These are phyloP conservation scores for Eremobia ochroleuca DNA, from an alignment of 2,888 invertebrate species.

Conservation along the genomic window DNA sequence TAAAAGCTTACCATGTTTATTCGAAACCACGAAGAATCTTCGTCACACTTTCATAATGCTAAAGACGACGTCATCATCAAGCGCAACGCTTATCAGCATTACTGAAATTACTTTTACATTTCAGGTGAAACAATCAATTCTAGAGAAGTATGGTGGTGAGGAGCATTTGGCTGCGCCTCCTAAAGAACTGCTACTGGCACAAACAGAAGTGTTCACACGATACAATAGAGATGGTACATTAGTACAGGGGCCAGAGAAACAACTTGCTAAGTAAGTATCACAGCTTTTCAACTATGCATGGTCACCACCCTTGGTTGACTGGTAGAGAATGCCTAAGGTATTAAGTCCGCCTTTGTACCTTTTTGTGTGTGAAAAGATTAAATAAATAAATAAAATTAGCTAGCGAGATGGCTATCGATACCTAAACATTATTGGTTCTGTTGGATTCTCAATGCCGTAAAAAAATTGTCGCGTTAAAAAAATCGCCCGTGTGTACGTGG, in stretches of 20 bases:
- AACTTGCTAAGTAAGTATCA: conserved; percentile 93
- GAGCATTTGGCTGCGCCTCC: conserved; percentile 97
- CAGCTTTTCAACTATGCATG: neutral
- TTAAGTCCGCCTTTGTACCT: too few relatives aligned
- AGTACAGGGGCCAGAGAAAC: conserved; percentile 96
- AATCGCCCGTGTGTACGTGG: neutral
- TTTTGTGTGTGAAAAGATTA: too few relatives aligned
- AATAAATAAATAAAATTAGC: too few relatives aligned
- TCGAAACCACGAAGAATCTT: neutral
- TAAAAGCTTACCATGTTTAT: neutral
- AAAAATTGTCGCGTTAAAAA: neutral
- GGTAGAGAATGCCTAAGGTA: too few relatives aligned
- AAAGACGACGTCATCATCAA: neutral
- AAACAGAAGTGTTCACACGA: conserved; percentile 98
- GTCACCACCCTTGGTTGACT: too few relatives aligned
- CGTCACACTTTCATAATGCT: neutral
- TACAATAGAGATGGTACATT: conserved; percentile 98
- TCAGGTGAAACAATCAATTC: conserved; percentile 95
- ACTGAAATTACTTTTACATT: conserved; percentile 73
- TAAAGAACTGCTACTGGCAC: conserved; percentile 96
- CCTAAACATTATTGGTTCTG: neutral
- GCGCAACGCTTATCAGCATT: neutral
- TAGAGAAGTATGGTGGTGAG: conserved; percentile 98
- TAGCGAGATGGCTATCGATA: neutral
- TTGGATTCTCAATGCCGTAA: neutral